Percentiles rank a stretch among this genome's conserved stretches.
These are phyloP conservation scores for Drosophila orosa DNA, from an alignment of 1,140 invertebrate species.

Conservation along the genomic window DNA sequence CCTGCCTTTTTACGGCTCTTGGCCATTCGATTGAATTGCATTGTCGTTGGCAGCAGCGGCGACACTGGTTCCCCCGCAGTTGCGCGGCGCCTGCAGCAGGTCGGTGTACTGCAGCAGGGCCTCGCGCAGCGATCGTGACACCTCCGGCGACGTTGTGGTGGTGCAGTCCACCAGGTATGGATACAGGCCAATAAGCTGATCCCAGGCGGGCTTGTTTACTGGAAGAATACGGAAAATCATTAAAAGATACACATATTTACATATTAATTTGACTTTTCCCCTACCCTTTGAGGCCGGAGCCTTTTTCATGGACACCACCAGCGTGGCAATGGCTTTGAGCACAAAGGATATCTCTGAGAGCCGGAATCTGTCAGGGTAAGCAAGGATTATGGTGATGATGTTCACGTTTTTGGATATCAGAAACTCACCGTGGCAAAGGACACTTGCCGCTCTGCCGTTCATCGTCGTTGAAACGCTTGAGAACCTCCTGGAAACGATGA, in stretches of 20 bases:
- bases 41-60: constrained; percentile 46
- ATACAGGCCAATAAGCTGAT: constrained; percentile 95
- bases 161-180: constrained; percentile 96
- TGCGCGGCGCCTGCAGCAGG: constrained; percentile 89
- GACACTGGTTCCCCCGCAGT: constrained; percentile 5
- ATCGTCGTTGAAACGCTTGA: constrained; percentile 93
- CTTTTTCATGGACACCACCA: constrained; percentile 96
- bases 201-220: constrained; percentile 96
- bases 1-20: constrained; percentile 66
- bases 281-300: constrained; percentile 93
- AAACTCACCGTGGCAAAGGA: constrained; percentile 91
- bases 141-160: constrained; percentile 90
- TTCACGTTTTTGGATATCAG: neutral
- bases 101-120: constrained; percentile 95
- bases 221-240: neutral
- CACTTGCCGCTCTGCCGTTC: constrained; percentile 95
- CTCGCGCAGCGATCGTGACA: constrained; percentile 92
- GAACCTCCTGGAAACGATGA: constrained; percentile 96
- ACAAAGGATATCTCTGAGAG: constrained; percentile 98
- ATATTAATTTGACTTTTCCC: neutral
- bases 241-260: neutral
- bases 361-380: constrained; percentile 89
- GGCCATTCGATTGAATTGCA: constrained; percentile 78
- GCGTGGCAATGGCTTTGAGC: constrained; percentile 96
- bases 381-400: no score